Evolutionary conservation across 2,113 vertebrate species (phyloP).

Genomic region (Tragelaphus scriptus): DNA sequence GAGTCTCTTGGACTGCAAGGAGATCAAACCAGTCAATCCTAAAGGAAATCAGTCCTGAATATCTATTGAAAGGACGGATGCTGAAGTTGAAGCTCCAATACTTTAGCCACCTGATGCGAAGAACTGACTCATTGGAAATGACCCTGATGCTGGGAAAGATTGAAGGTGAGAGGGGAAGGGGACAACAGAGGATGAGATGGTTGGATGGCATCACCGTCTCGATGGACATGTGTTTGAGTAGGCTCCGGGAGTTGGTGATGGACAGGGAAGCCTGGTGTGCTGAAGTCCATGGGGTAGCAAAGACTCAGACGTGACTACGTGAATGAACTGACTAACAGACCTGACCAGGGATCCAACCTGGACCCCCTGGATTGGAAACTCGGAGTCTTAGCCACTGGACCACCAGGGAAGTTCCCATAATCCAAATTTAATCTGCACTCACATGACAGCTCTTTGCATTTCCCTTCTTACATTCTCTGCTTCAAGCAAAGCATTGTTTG

Average conservation of each 20-base stretch:
- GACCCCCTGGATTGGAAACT: background rate
- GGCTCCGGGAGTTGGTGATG: background rate
- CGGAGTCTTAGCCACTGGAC: background rate
- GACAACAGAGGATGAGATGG: background rate
- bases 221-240: background rate
- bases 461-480: background rate
- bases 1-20: background rate
- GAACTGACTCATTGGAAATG: background rate
- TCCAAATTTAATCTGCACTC: background rate
- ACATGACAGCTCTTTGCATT: background rate
- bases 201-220: background rate
- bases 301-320: background rate
- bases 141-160: background rate
- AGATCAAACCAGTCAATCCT: background rate
- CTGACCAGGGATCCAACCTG: background rate
- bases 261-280: background rate
- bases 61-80: background rate
- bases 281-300: background rate
- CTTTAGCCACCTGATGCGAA: background rate
- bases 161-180: background rate
- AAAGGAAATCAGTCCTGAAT: background rate
- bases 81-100: background rate
- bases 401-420: background rate
- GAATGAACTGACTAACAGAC: background rate
- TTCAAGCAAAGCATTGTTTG: background rate